A percentile compares a stretch with the other conserved stretches of the same genome.
Evolutionary conservation across 1,140 invertebrate genomes (phyloP).

Genomic region (Pogonognathellus flavescens): DNA sequence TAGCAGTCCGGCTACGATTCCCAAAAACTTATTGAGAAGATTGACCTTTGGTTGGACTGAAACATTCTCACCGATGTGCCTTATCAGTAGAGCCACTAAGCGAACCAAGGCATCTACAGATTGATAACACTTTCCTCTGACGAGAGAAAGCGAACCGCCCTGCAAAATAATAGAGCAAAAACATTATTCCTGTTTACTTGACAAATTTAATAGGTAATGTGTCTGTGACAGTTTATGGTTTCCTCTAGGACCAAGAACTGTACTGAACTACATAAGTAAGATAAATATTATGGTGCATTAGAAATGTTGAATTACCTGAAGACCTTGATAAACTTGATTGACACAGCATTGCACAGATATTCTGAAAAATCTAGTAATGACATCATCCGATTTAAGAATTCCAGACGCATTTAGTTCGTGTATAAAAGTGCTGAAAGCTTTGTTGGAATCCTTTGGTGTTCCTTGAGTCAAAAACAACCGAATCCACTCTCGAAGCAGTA

Average conservation of each 20-base stretch:
- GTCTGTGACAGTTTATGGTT: too few species aligned
- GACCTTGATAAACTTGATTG: slow-evolving; percentile 66
- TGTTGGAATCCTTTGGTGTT: slow-evolving; percentile 87
- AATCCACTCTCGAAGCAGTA: slow-evolving; percentile 94
- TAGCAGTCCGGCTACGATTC: slow-evolving; percentile 94
- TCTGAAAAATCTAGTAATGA: slow-evolving; percentile 97
- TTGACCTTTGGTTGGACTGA: slow-evolving; percentile 96
- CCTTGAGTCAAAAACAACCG: slow-evolving; percentile 86
- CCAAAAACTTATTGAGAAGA: slow-evolving; percentile 93
- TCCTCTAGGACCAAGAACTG: too few species aligned
- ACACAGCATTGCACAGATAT: slow-evolving; percentile 94
- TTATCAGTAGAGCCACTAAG: slow-evolving; percentile 94
- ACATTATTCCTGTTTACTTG: neutral
- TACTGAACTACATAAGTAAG: too few species aligned
- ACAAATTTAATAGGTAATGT: too few species aligned
- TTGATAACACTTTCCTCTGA: slow-evolving; percentile 93
- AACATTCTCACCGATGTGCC: slow-evolving; percentile 89
- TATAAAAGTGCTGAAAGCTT: slow-evolving; percentile 95
- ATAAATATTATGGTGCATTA: neutral
- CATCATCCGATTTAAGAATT: slow-evolving; percentile 96
- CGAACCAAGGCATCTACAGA: slow-evolving; percentile 96
- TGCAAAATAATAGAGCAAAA: slow-evolving; percentile 50
- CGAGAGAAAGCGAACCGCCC: slow-evolving; percentile 72
- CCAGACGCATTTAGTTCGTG: slow-evolving; percentile 96
- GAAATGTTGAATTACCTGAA: slow-evolving; percentile 56